These are phyloP conservation scores for Dasyprocta punctata DNA, from an alignment of 2,113 vertebrate genomes.

Conservation along the genomic window DNA sequence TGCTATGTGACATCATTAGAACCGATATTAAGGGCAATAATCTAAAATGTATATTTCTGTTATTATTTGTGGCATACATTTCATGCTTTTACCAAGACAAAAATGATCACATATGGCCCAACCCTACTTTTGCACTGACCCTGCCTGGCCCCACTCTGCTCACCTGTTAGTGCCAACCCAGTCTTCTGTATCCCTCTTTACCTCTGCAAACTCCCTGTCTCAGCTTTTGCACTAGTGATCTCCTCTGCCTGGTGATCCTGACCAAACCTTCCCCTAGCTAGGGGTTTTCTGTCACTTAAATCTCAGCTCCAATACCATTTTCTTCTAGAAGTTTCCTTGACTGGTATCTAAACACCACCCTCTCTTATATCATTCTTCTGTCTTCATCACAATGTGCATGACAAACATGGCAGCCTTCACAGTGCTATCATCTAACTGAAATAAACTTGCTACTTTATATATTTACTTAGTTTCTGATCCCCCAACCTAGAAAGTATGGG, in stretches of 20 bases:
- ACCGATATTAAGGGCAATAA: neutral
- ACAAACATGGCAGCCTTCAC: neutral
- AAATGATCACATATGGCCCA: neutral
- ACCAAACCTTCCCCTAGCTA: neutral
- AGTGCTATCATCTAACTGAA: neutral
- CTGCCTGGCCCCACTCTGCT: neutral
- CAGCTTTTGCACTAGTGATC: neutral
- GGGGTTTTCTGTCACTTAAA: neutral
- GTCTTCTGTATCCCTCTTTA: neutral
- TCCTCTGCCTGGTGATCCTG: neutral
- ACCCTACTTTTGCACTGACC: rapidly evolving
- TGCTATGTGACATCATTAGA: neutral
- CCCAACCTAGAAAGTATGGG: neutral
- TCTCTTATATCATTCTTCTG: neutral
- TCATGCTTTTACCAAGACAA: neutral
- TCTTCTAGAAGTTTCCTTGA: neutral
- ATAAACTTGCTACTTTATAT: neutral
- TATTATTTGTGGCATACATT: neutral
- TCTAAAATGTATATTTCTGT: neutral
- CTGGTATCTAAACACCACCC: neutral
- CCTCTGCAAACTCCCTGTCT: neutral
- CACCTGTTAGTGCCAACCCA: neutral
- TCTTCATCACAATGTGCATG: neutral
- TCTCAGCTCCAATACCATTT: neutral
- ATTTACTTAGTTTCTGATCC: neutral